Evolutionary conservation across 2,113 vertebrate species (phyloP).

Genomic region (Ciconia maguari): DNA sequence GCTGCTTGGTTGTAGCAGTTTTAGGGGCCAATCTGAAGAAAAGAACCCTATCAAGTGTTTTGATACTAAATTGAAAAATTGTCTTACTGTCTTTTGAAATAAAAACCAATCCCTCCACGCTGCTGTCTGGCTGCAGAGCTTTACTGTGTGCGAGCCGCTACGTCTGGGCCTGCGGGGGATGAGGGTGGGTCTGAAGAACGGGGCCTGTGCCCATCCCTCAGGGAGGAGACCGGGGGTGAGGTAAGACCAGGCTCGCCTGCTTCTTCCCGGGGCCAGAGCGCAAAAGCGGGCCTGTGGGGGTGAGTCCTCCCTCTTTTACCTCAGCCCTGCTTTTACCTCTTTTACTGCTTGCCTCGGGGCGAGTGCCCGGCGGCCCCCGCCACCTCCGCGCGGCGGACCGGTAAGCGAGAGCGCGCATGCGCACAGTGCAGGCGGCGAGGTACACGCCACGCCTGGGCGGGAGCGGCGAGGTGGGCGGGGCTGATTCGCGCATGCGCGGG

Average conservation of each 20-base stretch:
- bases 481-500: neutral
- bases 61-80: slow-evolving; percentile 75
- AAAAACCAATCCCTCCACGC: slow-evolving; percentile 67
- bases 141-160: fast-evolving
- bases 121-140: neutral
- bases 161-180: fast-evolving
- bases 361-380: too few relatives aligned
- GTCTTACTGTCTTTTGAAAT: slow-evolving; percentile 76
- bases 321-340: neutral
- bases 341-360: too few relatives aligned
- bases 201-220: neutral
- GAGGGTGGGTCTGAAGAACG: neutral
- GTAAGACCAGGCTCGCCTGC: neutral
- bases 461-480: neutral
- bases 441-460: neutral
- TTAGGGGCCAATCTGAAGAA: slow-evolving; percentile 34
- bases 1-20: slow-evolving; percentile 46
- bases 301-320: neutral
- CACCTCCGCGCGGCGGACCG: neutral
- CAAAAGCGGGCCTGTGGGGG: neutral
- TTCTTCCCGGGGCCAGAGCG: too few relatives aligned
- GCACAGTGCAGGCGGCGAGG: neutral
- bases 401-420: neutral
- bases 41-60: slow-evolving; percentile 66
- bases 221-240: neutral